Conservation (phyloP, 2,888 invertebrate species). For the Drosophila nigricruria region DNA sequence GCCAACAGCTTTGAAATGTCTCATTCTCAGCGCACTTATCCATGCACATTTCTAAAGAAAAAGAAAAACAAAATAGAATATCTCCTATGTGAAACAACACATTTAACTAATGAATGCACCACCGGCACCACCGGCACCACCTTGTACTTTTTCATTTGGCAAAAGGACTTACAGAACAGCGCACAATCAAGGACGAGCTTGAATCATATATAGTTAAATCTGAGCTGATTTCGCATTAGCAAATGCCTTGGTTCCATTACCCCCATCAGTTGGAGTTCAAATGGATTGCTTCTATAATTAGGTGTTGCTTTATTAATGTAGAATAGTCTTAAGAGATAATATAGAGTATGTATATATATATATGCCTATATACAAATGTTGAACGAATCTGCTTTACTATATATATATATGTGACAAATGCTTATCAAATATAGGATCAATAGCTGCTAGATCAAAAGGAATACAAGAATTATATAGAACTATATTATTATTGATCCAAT, state of each 20-base stretch:
- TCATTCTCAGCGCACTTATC: conserved; percentile 20
- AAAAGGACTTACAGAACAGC: conserved; percentile 43
- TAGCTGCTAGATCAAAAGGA: neutral
- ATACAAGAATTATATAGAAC: neutral
- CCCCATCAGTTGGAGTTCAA: neutral
- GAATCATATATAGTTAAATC: conserved; percentile 18
- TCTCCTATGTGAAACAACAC: conserved; percentile 29
- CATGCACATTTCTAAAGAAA: conserved; percentile 34
- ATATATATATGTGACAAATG: conserved; percentile 10
- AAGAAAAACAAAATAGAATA: neutral
- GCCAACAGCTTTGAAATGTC: conserved; percentile 16
- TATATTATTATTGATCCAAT: conserved; percentile 2
- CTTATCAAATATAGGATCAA: conserved; percentile 12
- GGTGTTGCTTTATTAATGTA: conserved; percentile 76
- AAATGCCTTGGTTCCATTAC: conserved; percentile 29
- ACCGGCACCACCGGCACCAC: conserved; percentile 32
- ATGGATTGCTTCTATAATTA: conserved; percentile 50
- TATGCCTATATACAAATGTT: conserved; percentile 29
- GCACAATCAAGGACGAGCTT: conserved; percentile 64
- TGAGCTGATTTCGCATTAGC: conserved; percentile 25
- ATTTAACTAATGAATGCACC: conserved; percentile 50
- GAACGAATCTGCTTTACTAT: conserved; percentile 14
- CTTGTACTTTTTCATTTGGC: conserved; percentile 29
- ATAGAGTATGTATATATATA: conserved; percentile 32
- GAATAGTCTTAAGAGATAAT: conserved; percentile 43